Percentiles rank a stretch among this genome's conserved stretches.
These are phyloP conservation scores for Zaprionus davidi DNA, from an alignment of 1,140 invertebrate species.

Conservation along the genomic window DNA sequence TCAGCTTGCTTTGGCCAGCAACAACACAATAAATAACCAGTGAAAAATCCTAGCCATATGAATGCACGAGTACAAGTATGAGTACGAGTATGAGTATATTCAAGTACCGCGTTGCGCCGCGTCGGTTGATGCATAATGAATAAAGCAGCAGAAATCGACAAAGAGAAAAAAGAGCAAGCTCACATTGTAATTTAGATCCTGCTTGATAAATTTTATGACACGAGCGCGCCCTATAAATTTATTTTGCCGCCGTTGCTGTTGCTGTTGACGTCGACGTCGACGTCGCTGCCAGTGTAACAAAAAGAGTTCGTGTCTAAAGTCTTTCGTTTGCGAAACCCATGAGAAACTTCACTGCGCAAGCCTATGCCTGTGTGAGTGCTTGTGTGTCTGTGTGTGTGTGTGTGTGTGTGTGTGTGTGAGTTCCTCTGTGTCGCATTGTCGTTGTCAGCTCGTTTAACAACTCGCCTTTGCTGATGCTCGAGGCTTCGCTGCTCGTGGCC, in stretches of 20 bases:
- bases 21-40: slow-evolving; percentile 32
- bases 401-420: slow-evolving; percentile 14
- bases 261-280: not conserved
- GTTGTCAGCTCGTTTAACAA: slow-evolving; percentile 53
- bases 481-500: slow-evolving; percentile 12
- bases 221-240: slow-evolving; percentile 56
- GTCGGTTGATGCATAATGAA: slow-evolving; percentile 2
- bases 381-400: slow-evolving; percentile 13
- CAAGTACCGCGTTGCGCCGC: not conserved
- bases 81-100: not conserved
- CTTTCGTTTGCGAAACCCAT: slow-evolving; percentile 66
- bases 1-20: slow-evolving; percentile 2
- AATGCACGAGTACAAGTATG: not conserved
- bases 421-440: slow-evolving; percentile 39
- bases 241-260: slow-evolving; percentile 28
- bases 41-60: slow-evolving; percentile 30
- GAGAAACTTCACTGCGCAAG: slow-evolving; percentile 23
- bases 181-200: slow-evolving; percentile 58
- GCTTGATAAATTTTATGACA: slow-evolving; percentile 59
- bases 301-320: slow-evolving; percentile 64
- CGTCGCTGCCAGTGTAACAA: not conserved
- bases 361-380: not conserved
- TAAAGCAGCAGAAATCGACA: slow-evolving; percentile 9
- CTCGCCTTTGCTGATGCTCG: slow-evolving; percentile 32
- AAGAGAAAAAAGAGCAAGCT: slow-evolving; percentile 32